Evolutionary conservation across 2,113 vertebrate species (phyloP).

Genomic region (Gymnobelideus leadbeateri): DNA sequence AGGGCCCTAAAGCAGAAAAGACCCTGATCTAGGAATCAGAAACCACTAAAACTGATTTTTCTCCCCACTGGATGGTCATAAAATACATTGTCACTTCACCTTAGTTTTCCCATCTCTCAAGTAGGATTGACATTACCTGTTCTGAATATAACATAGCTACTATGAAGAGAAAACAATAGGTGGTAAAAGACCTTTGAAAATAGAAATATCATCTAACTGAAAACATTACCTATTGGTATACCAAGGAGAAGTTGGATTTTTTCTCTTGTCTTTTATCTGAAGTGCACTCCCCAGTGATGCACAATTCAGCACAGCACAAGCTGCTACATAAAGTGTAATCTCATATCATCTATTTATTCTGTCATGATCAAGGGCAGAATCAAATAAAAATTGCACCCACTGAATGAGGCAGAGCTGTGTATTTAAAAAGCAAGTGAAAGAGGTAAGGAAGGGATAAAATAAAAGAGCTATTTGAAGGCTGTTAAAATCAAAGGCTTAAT

Average conservation of each 20-base stretch:
- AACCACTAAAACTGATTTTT: neutral
- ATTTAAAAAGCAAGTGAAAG: neutral
- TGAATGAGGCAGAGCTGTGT: neutral
- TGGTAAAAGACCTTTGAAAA: neutral
- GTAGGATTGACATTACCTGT: neutral
- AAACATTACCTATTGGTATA: neutral
- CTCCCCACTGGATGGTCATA: neutral
- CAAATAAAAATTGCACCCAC: slow-evolving; percentile 42
- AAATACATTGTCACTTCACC: neutral
- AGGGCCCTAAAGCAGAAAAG: neutral
- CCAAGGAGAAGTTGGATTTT: neutral
- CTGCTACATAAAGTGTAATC: slow-evolving; percentile 41
- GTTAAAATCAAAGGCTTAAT: slow-evolving; percentile 69
- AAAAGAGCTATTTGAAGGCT: slow-evolving; percentile 66
- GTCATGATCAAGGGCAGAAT: slow-evolving; percentile 46
- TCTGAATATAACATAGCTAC: neutral
- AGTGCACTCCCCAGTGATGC: neutral
- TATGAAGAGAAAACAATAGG: neutral
- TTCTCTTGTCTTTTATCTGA: neutral
- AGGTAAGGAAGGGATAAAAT: slow-evolving; percentile 49
- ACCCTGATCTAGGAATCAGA: neutral
- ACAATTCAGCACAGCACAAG: slow-evolving; percentile 29
- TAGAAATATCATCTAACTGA: neutral
- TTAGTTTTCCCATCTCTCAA: neutral
- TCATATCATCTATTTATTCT: slow-evolving; percentile 31